These are phyloP conservation scores for Ormyrus labotus DNA, from an alignment of 2,888 invertebrate species.

Conservation along the genomic window DNA sequence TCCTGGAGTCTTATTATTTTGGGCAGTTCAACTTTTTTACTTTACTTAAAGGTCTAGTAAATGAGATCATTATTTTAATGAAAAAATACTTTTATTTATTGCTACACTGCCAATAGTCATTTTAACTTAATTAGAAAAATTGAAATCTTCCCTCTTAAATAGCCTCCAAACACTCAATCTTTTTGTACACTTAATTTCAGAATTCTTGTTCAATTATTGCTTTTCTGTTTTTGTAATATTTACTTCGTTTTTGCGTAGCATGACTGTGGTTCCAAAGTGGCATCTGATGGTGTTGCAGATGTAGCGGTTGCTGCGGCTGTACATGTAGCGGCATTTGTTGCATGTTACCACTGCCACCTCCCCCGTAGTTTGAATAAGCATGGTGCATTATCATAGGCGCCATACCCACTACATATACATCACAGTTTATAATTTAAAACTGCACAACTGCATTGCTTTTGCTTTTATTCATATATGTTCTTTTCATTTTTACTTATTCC, in stretches of 20 bases:
- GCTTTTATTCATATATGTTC: constrained; percentile 30
- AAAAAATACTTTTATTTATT: constrained; percentile 1
- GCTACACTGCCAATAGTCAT: neutral
- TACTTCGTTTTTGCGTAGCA: constrained; percentile 77
- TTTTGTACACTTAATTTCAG: constrained; percentile 43
- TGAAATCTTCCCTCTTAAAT: neutral
- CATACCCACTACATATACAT: constrained; percentile 75
- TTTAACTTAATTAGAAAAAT: constrained; percentile 22
- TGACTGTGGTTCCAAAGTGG: constrained; percentile 75
- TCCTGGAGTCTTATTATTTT: constrained; percentile 25
- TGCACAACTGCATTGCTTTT: constrained; percentile 59
- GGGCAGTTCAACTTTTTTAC: constrained; percentile 3
- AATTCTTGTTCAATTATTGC: constrained; percentile 54
- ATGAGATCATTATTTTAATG: constrained; percentile 11
- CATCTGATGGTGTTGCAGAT: constrained; percentile 73
- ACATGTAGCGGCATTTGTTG: constrained; percentile 77
- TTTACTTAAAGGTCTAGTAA: neutral
- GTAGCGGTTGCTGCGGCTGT: constrained; percentile 76
- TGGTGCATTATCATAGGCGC: constrained; percentile 78
- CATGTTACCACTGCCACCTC: constrained; percentile 78
- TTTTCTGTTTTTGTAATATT: constrained; percentile 69
- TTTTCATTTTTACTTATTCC: constrained; percentile 33
- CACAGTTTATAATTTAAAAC: constrained; percentile 69
- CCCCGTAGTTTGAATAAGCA: constrained; percentile 80
- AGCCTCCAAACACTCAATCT: constrained; percentile 31